Evolutionary conservation across 2,888 invertebrate genomes (phyloP), one percentile per base, ranked within the genome.

Genomic region (Bhutanitis thaidina): DNA sequence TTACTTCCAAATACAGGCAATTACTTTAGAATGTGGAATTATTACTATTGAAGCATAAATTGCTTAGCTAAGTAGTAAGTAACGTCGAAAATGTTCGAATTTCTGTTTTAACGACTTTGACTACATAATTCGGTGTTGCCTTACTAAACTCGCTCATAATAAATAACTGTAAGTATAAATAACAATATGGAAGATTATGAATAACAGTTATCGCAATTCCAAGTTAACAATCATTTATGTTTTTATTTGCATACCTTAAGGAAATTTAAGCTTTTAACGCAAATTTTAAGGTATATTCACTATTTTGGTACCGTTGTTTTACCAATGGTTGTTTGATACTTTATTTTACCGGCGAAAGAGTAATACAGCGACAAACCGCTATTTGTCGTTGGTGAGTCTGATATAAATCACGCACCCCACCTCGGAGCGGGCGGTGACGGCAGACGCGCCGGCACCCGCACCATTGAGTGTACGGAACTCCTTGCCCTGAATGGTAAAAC

Each of bases 351-450:
- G 70, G 74, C 73, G 71, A 77, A 78, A 78, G 80, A 80, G 76
- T 80, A 80, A 83, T 81, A 78, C 74, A 71, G 73, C 78, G 80
- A 83, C 80, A 82, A 82, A 83, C 84, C 81, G 80, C 82, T 84
- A 85, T 86, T 88, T 87, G 82, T 87, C 83, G 85, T 81, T 67
- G 72, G 73, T 68, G 71, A 77, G 71, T 70, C 69, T 66, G 62
- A 70, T 74, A 82, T 86, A 86, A 85, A 86, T 87, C 86, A 84
- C 74, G 74, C 73, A 70, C 72, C 82, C 51, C 47, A 39, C 80
- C 77, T 64, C 56, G 56, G 54, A 57, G 54, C 53, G 56, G 58
- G 53, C 53, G 54, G 40, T 44, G 48, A 49, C 49, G 49, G 55
- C 56, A 68, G 65, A 64, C 67, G 46, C 62, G 57, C 54, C 59